Conservation (phyloP, 2,797 vertebrate genomes). For the Rhodeus uyekii region DNA sequence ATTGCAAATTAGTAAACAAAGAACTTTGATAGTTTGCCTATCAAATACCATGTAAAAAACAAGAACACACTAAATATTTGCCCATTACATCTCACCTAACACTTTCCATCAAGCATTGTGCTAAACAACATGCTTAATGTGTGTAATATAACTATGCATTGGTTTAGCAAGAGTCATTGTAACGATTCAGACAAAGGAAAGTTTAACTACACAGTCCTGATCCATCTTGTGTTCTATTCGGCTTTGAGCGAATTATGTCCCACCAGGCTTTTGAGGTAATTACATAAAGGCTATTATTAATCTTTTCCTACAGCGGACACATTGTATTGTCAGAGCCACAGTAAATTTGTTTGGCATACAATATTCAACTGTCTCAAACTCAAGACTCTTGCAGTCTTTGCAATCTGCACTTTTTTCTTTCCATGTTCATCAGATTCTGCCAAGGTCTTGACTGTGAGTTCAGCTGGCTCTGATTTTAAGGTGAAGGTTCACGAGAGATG, state of each 20-base stretch:
- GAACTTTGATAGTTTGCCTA: neutral
- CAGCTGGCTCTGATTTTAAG: conserved; percentile 24
- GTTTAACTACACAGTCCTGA: conserved; percentile 54
- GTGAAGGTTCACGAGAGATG: conserved; percentile 11
- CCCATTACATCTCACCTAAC: neutral
- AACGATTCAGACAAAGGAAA: conserved; percentile 49
- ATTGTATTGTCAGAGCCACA: conserved; percentile 49
- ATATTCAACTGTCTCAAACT: conserved; percentile 55
- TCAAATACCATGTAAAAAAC: neutral
- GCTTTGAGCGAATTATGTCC: conserved; percentile 66
- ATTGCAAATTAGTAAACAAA: neutral
- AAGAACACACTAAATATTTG: neutral
- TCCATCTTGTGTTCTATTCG: conserved; percentile 64
- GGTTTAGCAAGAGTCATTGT: neutral
- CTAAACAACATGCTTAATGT: neutral
- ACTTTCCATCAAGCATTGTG: neutral
- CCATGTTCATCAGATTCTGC: neutral
- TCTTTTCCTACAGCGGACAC: conserved; percentile 56
- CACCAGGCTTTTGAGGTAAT: conserved; percentile 66
- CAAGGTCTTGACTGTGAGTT: neutral
- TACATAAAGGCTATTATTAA: conserved; percentile 62
- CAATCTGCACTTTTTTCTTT: neutral
- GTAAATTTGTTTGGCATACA: conserved; percentile 59
- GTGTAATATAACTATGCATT: neutral
- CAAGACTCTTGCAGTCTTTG: neutral